These are phyloP conservation scores for Onychostoma macrolepis DNA, from an alignment of 2,113 vertebrate species.

Conservation along the genomic window DNA sequence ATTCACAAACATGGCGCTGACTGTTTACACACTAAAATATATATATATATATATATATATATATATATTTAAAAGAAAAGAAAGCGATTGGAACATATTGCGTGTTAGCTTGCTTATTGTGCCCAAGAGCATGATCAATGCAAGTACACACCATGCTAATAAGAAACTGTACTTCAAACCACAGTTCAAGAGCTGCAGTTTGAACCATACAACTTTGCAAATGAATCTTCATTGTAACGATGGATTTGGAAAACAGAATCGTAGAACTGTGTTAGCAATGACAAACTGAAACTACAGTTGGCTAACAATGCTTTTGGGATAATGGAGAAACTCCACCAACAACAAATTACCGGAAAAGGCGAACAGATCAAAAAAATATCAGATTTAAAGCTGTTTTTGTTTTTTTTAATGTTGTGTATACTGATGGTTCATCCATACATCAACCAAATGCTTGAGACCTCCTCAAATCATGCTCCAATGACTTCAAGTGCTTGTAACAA, in stretches of 20 bases:
- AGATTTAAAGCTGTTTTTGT: conserved; percentile 48
- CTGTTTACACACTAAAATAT: too few species aligned
- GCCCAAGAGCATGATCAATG: too few species aligned
- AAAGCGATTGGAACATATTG: background rate
- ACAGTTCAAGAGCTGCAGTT: background rate
- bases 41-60: too few species aligned
- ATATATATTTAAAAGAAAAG: too few species aligned
- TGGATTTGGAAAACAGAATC: background rate
- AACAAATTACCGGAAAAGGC: background rate
- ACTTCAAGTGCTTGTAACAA: conserved; percentile 85
- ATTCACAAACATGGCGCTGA: too few species aligned
- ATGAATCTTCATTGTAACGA: background rate
- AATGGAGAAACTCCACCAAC: background rate
- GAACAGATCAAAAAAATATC: background rate
- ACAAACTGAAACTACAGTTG: background rate
- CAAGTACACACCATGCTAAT: background rate
- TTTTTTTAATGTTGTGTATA: conserved; percentile 90
- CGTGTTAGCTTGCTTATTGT: too few species aligned
- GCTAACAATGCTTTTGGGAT: background rate
- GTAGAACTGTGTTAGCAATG: background rate
- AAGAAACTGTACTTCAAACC: background rate
- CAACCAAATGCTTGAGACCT: conserved; percentile 87
- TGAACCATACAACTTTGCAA: background rate
- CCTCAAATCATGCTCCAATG: conserved; percentile 82
- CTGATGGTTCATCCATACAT: conserved; percentile 90